phyloP scores from a whole-genome alignment of 53 echinoderm and acorn worm genomes.

The Holothuria leucospilota region DNA sequence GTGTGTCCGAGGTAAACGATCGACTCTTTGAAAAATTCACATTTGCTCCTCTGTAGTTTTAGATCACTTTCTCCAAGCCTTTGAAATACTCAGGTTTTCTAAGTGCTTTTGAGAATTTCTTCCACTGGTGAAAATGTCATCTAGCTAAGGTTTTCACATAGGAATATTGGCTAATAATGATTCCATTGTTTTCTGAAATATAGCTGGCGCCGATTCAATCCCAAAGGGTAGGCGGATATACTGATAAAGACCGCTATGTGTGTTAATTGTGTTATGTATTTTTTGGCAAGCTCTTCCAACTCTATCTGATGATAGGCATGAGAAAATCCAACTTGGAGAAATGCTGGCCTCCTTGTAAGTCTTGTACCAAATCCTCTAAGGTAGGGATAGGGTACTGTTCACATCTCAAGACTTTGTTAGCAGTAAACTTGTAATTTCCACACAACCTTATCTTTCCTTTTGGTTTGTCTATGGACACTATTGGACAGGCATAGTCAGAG shows the following conservation, averaged over 20 bases:
- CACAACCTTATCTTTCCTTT: slow-evolving; percentile 55
- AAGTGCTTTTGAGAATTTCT: slow-evolving; percentile 59
- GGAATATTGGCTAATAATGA: slow-evolving; percentile 40
- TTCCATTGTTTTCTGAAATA: slow-evolving; percentile 61
- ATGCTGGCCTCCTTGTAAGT: slow-evolving; percentile 45
- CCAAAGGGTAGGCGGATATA: slow-evolving; percentile 61
- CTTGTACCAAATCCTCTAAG: slow-evolving; percentile 35
- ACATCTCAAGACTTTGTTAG: slow-evolving; percentile 56
- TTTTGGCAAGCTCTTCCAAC: too few species aligned
- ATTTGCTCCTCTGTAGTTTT: slow-evolving; percentile 67
- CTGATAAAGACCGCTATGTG: slow-evolving; percentile 50
- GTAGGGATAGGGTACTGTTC: slow-evolving; percentile 72
- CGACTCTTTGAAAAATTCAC: slow-evolving; percentile 63
- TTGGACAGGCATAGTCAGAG: not conserved
- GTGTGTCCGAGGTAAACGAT: slow-evolving; percentile 63
- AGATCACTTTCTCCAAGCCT: slow-evolving; percentile 56
- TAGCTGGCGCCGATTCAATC: slow-evolving; percentile 50
- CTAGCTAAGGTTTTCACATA: slow-evolving; percentile 58
- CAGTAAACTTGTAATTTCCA: slow-evolving; percentile 62
- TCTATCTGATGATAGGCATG: slow-evolving; percentile 70
- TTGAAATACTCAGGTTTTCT: slow-evolving; percentile 44
- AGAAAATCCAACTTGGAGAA: slow-evolving; percentile 66
- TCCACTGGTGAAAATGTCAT: slow-evolving; percentile 74
- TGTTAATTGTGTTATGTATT: slow-evolving; percentile 24
- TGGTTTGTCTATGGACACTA: slow-evolving; percentile 61